Percentiles rank a stretch among this genome's conserved stretches.
Evolutionary conservation across 2,888 invertebrate species (phyloP).

Genomic region (Agonum fuliginosum): DNA sequence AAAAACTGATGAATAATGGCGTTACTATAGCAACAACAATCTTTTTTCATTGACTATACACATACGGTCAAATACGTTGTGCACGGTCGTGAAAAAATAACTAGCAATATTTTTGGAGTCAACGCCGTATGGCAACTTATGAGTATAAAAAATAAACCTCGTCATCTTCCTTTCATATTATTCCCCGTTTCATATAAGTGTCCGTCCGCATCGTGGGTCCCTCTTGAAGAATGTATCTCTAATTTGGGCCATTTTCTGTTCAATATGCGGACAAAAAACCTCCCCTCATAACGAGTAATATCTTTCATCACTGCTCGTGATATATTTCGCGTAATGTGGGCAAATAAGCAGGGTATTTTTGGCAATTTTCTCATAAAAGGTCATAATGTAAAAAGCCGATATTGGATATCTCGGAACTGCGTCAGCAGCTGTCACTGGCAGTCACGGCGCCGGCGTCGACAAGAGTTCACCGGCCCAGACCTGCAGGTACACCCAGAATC

Average conservation of each 20-base stretch:
- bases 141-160: no score
- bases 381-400: conserved; percentile 57
- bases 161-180: no score
- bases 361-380: conserved; percentile 59
- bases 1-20: no score
- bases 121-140: no score
- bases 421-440: conserved; percentile 58
- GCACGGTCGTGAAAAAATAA: no score
- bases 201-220: no score
- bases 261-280: conserved; percentile 7
- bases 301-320: conserved; percentile 6
- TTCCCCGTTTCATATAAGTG: no score
- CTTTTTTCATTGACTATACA: no score
- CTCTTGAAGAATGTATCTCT: conserved; percentile 20
- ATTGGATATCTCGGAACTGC: conserved; percentile 59
- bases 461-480: conserved; percentile 30
- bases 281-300: conserved; percentile 11
- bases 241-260: not conserved
- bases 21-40: no score
- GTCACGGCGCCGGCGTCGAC: conserved; percentile 3
- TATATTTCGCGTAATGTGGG: conserved; percentile 47
- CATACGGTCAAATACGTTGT: no score
- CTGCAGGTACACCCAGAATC: no score
- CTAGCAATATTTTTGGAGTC: no score
- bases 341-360: conserved; percentile 55